These are phyloP conservation scores for Heliconius himera DNA, from an alignment of 1,140 invertebrate genomes.

Conservation along the genomic window DNA sequence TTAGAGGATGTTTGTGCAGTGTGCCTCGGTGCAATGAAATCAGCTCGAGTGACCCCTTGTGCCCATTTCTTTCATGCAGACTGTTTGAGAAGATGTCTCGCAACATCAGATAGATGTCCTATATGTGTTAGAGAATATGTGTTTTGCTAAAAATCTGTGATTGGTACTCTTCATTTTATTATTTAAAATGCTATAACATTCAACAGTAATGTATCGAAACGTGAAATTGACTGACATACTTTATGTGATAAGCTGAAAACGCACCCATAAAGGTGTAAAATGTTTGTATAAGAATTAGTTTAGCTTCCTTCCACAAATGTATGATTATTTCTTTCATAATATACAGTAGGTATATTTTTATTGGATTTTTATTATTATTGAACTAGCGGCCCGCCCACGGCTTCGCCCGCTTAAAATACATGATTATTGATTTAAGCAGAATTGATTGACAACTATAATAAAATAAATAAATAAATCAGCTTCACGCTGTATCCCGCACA, in stretches of 20 bases:
- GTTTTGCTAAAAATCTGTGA: constrained; percentile 57
- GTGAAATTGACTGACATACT: constrained; percentile 18
- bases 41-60: constrained; percentile 88
- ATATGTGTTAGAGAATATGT: constrained; percentile 84
- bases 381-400: too few species aligned
- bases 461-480: too few species aligned
- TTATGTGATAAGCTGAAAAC: constrained; percentile 16
- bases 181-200: neutral
- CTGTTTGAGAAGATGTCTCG: constrained; percentile 87
- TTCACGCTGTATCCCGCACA: too few species aligned
- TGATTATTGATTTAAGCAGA: too few species aligned
- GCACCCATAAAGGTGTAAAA: neutral
- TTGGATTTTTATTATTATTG: too few species aligned
- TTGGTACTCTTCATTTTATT: neutral
- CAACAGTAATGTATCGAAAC: neutral
- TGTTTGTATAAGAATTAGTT: constrained; percentile 2
- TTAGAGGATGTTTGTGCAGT: constrained; percentile 90
- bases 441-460: too few species aligned
- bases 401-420: too few species aligned
- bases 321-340: too few species aligned
- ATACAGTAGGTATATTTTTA: too few species aligned
- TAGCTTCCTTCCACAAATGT: too few species aligned
- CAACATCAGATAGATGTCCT: constrained; percentile 86
- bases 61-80: constrained; percentile 90
- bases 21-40: constrained; percentile 86